Evolutionary conservation across 2,113 vertebrate species (phyloP), one percentile per base, ranked within the genome.

Genomic region (Eolophus roseicapilla): DNA sequence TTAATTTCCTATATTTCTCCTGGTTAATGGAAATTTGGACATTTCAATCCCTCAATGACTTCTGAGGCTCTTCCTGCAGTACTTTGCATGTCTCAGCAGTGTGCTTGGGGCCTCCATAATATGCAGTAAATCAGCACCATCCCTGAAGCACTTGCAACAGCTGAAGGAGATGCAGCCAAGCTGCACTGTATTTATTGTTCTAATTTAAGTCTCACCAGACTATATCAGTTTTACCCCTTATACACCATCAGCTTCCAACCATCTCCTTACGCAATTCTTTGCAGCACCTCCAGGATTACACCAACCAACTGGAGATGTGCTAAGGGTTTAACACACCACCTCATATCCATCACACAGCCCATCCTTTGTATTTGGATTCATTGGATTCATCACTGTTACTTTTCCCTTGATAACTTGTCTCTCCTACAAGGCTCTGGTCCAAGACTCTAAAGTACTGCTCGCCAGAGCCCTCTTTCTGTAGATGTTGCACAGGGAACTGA

Each of bases 381-480:
- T 4, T 9, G 2, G 19, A 44, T 37, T 37, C 41, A 13, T 6
- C 52, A 1, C 27, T 21, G 39, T 20, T 47, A 1, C 35, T 77
- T 69, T 55, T 43, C 60, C 29, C 33, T 69, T 12, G 7, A 4
- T 17, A 12, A 6, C 4, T 53, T 43, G 2, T 17, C 62, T 59
- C 37, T 63, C 20, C 79, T 73, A 10, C 23, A 60, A 73, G 35
- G 33, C 67, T 64, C 39, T 55, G 47, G 5, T 29, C 52, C 71
- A 47, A 47, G 63, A 33, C 7, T 55, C 47, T 20, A 1, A 88
- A 65, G 64, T 37, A 44, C 13, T 1, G 0, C 71, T 67, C 75
- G 29, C 12, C 67, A 41, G 49, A 41, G 63, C 0, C 0, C 0
- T 17, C 3, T 77, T 91, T 24, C 49, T 25, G 9, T 69, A 33